phyloP scores from a whole-genome alignment of 2,113 vertebrate species.

The Raphicerus campestris region DNA sequence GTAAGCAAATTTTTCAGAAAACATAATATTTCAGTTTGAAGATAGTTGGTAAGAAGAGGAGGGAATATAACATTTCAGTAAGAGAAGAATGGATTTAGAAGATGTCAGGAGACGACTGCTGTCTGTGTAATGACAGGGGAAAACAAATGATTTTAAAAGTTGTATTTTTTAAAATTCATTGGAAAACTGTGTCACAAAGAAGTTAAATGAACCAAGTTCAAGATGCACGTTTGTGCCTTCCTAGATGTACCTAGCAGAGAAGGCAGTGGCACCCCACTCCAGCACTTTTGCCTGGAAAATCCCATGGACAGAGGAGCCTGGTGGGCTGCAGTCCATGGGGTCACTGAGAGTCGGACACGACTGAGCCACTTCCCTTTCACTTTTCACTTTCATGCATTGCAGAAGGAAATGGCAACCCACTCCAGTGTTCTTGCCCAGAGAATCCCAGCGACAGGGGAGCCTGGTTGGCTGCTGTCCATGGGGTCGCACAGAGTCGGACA shows the following conservation, averaged over 20 bases:
- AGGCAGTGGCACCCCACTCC: too few species aligned
- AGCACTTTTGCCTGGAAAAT: too few species aligned
- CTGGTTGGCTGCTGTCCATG: too few species aligned
- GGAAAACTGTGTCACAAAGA: neutral
- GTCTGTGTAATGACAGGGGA: neutral
- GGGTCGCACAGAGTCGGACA: too few species aligned
- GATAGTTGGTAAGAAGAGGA: neutral
- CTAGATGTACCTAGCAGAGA: neutral
- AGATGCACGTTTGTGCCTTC: neutral
- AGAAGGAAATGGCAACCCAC: too few species aligned
- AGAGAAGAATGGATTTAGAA: neutral
- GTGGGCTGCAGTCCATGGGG: too few species aligned
- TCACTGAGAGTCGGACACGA: too few species aligned
- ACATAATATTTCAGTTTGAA: neutral
- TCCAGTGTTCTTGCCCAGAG: too few species aligned
- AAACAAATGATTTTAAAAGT: neutral
- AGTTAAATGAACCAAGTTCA: constrained; percentile 23
- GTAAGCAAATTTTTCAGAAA: constrained; percentile 23
- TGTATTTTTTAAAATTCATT: neutral
- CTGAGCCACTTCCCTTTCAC: too few species aligned
- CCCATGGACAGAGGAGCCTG: too few species aligned
- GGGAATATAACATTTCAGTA: neutral
- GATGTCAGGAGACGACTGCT: neutral
- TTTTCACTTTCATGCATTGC: too few species aligned
- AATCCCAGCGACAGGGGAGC: too few species aligned